Conservation (phyloP, 1,140 invertebrate species). For the Drosophila murphyi region DNA sequence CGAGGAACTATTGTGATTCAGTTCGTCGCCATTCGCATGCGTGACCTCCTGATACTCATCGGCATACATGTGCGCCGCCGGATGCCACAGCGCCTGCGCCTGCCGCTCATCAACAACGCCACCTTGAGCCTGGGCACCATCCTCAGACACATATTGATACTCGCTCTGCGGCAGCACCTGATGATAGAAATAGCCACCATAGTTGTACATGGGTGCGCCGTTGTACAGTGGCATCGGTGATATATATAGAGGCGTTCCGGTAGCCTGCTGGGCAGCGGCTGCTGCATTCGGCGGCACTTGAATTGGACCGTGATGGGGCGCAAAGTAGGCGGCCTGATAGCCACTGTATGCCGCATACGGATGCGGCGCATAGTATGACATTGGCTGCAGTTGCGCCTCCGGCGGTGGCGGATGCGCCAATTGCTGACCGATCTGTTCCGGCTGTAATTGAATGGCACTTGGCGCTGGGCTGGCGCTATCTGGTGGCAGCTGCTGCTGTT, state of each 20-base stretch:
- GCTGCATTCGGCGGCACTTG: constrained; percentile 59
- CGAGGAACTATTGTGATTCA: constrained; percentile 75
- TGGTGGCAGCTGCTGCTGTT: constrained; percentile 50
- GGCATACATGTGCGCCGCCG: constrained; percentile 61
- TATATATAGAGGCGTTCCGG: constrained; percentile 68
- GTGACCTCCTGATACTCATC: constrained; percentile 69
- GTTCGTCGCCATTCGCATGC: constrained; percentile 62
- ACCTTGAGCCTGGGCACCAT: constrained; percentile 44
- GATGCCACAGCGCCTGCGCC: constrained; percentile 64
- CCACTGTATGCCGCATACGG: constrained; percentile 63
- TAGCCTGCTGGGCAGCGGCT: constrained; percentile 71
- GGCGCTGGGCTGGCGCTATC: constrained; percentile 47
- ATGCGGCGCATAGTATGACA: constrained; percentile 67
- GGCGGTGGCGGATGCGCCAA: constrained; percentile 47
- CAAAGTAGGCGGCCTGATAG: constrained; percentile 69
- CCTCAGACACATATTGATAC: constrained; percentile 64
- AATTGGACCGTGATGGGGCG: constrained; percentile 61
- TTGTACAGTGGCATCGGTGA: constrained; percentile 56
- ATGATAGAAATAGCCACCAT: constrained; percentile 58
- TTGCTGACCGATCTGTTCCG: constrained; percentile 58
- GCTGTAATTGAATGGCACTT: constrained; percentile 57
- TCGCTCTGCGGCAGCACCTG: constrained; percentile 60
- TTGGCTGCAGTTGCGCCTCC: constrained; percentile 65
- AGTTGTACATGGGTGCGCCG: constrained; percentile 58
- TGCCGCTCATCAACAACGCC: constrained; percentile 65